Percentiles rank a stretch among this genome's conserved stretches.
phyloP scores from a whole-genome alignment of 2,888 invertebrate species.

The Agrochola macilenta region DNA sequence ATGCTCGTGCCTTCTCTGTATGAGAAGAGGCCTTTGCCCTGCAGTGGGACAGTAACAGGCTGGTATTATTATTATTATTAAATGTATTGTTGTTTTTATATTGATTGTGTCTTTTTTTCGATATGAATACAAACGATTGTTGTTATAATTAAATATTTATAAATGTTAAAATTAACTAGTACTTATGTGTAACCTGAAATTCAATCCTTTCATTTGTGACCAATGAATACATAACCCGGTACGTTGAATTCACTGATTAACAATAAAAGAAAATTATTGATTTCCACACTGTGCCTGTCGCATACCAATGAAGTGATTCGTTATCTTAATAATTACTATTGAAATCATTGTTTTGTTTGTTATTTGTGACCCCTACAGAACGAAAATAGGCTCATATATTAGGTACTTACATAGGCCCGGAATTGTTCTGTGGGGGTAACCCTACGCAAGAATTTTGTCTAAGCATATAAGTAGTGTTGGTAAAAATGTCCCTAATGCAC shows the following conservation, averaged over 20 bases:
- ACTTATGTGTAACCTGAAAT: not conserved
- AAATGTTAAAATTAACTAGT: not conserved
- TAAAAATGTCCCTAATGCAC: not conserved
- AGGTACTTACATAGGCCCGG: not conserved
- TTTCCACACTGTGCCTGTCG: conserved; percentile 27
- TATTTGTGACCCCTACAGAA: not conserved
- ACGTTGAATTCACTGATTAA: conserved; percentile 42
- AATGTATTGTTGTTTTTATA: not conserved
- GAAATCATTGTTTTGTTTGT: conserved; percentile 1
- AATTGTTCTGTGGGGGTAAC: no score
- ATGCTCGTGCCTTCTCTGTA: no score
- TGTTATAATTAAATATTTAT: not conserved
- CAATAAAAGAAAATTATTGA: conserved; percentile 45
- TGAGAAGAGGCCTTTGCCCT: no score
- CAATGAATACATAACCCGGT: conserved; percentile 21
- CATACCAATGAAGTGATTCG: conserved; percentile 26
- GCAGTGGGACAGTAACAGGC: no score
- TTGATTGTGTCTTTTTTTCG: not conserved
- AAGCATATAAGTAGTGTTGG: not conserved
- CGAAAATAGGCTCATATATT: not conserved
- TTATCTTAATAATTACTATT: conserved; percentile 3
- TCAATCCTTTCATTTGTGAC: conserved; percentile 1
- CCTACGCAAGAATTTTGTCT: not conserved
- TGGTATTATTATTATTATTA: no score
- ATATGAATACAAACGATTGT: not conserved